phyloP scores from a whole-genome alignment of 2,797 vertebrate species.

The Acropternis orthonyx region DNA sequence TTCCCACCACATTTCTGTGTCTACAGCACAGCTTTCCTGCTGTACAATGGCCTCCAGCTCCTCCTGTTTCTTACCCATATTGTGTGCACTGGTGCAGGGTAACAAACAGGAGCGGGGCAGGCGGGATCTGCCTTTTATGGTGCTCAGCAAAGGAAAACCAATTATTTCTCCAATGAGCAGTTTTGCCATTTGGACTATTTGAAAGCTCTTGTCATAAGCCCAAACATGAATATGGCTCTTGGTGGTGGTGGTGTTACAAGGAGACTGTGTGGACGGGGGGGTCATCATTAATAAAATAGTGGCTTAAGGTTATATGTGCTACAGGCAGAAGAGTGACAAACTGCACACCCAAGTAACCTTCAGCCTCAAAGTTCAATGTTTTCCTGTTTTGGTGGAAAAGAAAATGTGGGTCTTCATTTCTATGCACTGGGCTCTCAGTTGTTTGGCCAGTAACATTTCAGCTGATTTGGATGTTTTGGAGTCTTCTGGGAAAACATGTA shows the following conservation, averaged over 20 bases:
- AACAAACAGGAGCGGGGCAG: neutral
- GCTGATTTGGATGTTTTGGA: neutral
- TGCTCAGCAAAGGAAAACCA: accelerated
- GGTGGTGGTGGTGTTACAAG: neutral
- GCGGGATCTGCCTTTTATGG: accelerated
- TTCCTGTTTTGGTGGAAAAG: neutral
- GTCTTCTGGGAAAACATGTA: neutral
- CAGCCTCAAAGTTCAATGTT: neutral
- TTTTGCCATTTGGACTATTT: neutral
- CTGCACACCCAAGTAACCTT: neutral
- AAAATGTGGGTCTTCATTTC: neutral
- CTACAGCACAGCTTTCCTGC: neutral
- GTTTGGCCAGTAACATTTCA: neutral
- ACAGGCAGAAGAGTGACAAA: neutral
- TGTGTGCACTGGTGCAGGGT: neutral
- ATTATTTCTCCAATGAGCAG: neutral
- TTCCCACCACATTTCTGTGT: accelerated
- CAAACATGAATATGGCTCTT: neutral
- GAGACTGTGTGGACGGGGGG: neutral
- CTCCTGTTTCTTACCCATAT: neutral
- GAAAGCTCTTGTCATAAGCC: neutral
- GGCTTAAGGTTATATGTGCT: neutral
- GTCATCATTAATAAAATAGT: neutral
- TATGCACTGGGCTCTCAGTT: accelerated
- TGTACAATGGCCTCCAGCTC: neutral